Base-by-base conservation (phyloP, 2,888 invertebrate genomes). In the Cephus sareptanus region DNA sequence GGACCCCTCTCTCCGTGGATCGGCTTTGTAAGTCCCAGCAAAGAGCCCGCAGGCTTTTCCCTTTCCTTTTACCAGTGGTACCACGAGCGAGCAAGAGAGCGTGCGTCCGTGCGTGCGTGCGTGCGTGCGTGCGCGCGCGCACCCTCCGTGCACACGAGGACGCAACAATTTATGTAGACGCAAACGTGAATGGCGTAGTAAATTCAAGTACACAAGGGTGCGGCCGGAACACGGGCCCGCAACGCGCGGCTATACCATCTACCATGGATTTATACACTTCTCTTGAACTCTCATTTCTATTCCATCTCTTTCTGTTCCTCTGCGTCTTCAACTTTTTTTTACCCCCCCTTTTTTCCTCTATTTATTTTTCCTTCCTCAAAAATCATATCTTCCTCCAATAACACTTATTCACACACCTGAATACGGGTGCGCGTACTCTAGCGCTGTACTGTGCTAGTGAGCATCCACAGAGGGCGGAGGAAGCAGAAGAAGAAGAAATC, bases 141-240 rank as follows among this genome's bases (percentile, higher is more conserved):
- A 23, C 56, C 56, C 56, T 56, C 23, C 56, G 23, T 81, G 80
- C 33, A 34, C 80, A 80, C 80, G 80, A 79, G 77, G 80, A 76
- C 71, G 71, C 80, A 83, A 83, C 84, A 85, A 86, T 86, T 87
- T 86, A 86, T 87, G 86, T 85, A 84, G 84, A 85, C 84, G 82
- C 83, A 84, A 85, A 84, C 86, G 86, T 87, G 86, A 87, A 87
- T 85, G 87, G 85, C 84, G 85, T 87, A 86, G 87, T 87, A 86
- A 86, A 87, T 87, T 82, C 83, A 85, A 81, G 83, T 82, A 79
- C 82, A 79, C 77, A 82, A 85, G 86, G 85, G 86, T 81, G 86
- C 85, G 87, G 87, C 85, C 83, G 82, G 84, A 83, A 83, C 82
- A 81, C 79, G 75, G 79, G n/a, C 34, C 34, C 35, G 74, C 33